Base-by-base conservation (phyloP, 2,113 vertebrate species). In the Plectropomus leopardus region DNA sequence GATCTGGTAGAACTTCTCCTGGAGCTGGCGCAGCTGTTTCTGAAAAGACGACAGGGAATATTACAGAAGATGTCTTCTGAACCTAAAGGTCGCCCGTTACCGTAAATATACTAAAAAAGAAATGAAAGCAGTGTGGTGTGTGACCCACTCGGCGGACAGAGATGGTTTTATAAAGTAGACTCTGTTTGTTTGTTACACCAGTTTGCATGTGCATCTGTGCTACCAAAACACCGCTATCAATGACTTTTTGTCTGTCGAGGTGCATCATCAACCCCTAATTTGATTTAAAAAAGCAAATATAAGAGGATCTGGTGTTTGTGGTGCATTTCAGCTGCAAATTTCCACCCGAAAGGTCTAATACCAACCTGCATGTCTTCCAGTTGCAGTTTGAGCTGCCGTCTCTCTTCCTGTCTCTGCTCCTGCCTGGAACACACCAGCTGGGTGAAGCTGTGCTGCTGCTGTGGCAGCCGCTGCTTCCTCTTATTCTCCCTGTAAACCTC, bases 1-100 rank as follows among this genome's bases (percentile, higher is more conserved):
- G 94, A 99, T 98, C 91, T 99, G 98, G 94, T 99, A 99, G 95
- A 99, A 99, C 95, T 99, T 99, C 81, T 99, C 98, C 95, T 99
- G 98, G 92, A 99, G 97, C 92, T 99, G 98, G 71, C 98, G 97
- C 87, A 99, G 96, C 94, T 99, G 98, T 89, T 99, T 99, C 96
- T 99, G 51, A n/a, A 45, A 1, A 76, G 60, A 86, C 40, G 26
- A 78, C 0, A 84, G 24, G 74, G 5, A 40, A 42, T 8, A 45
- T 60, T 48, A 26, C 53, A 7, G 34, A 68, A 7, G 14, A 34
- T 15, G 5, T 53, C 13, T 75, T 58, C 13, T 48, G 14, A 40
- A 44, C 26, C 17, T 40, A 10, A 44, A n/a, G 4, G 7, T 28
- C 19, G 51, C 13, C 34, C 21, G 24, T 71, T 47, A 28, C 58